These are phyloP conservation scores for Hippocampus comes DNA, from an alignment of 2,113 vertebrate genomes.

Conservation along the genomic window DNA sequence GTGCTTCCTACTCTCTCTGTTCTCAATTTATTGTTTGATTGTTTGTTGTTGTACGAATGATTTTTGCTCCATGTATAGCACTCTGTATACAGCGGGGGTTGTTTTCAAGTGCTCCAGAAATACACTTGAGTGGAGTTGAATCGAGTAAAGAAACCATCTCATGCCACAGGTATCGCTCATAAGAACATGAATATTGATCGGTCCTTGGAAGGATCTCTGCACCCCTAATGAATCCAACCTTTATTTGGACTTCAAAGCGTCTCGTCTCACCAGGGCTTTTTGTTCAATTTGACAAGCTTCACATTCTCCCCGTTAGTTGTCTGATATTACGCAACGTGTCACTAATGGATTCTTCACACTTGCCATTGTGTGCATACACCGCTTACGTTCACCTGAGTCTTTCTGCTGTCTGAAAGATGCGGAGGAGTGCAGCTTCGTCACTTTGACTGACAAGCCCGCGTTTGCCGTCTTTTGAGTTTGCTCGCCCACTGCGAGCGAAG, in stretches of 20 bases:
- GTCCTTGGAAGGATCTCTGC: background rate
- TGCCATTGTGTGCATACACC: background rate
- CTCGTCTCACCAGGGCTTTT: background rate
- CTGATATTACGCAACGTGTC: slow-evolving; percentile 29
- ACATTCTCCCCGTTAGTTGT: background rate
- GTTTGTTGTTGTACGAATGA: too few relatives aligned
- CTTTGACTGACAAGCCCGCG: slow-evolving; percentile 18
- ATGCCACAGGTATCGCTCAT: too few relatives aligned
- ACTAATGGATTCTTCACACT: slow-evolving; percentile 34
- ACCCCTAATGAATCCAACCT: background rate
- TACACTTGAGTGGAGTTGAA: too few relatives aligned
- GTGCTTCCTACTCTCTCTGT: too few relatives aligned
- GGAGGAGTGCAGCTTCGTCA: slow-evolving; percentile 8
- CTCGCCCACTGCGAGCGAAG: slow-evolving; percentile 2
- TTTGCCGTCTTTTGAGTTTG: slow-evolving; percentile 23
- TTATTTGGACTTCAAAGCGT: background rate
- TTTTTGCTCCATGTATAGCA: too few relatives aligned
- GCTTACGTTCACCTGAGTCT: slow-evolving; percentile 15
- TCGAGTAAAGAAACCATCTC: too few relatives aligned
- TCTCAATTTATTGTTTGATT: too few relatives aligned
- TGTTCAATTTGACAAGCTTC: background rate
- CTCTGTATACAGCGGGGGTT: too few relatives aligned
- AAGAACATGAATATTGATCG: too few relatives aligned
- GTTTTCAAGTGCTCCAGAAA: too few relatives aligned
- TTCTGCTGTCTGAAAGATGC: slow-evolving; percentile 31